Conservation (phyloP, 2,888 invertebrate species). For the Amblyjoppa fuscipennis region DNA sequence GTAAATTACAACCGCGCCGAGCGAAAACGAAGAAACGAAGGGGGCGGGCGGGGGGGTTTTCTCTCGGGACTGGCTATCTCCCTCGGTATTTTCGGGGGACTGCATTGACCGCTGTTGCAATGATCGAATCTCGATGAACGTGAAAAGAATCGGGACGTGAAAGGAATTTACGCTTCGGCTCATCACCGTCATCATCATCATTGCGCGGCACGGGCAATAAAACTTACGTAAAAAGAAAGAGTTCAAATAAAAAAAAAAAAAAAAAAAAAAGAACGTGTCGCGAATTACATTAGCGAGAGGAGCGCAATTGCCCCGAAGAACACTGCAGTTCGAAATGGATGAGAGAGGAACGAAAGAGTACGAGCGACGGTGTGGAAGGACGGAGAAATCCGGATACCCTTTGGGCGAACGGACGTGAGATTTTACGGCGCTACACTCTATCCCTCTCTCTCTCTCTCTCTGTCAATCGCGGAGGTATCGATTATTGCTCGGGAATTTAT, state of each 20-base stretch:
- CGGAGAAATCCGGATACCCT: constrained; percentile 66
- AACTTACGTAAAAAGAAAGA: constrained; percentile 27
- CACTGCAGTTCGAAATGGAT: constrained; percentile 17
- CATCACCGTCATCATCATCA: constrained; percentile 30
- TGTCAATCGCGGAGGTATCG: constrained; percentile 58
- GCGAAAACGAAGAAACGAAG: constrained; percentile 55
- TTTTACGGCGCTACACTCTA: constrained; percentile 55
- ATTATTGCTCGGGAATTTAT: constrained; percentile 66
- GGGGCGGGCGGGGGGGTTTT: not conserved
- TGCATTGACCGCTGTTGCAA: not conserved
- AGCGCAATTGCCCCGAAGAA: constrained; percentile 4
- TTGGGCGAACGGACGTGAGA: constrained; percentile 51
- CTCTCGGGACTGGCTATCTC: not conserved
- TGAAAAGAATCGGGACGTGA: constrained; percentile 25
- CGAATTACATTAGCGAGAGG: constrained; percentile 15
- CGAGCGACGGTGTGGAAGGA: constrained; percentile 57
- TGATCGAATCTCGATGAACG: constrained; percentile 50
- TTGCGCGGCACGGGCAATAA: constrained; percentile 12
- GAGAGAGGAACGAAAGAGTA: constrained; percentile 8
- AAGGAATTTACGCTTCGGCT: constrained; percentile 8
- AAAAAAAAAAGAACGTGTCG: not conserved
- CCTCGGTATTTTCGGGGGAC: constrained; percentile 38
- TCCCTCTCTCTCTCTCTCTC: constrained; percentile 47
- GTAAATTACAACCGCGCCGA: constrained; percentile 76
- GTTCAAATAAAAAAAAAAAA: not conserved